These are phyloP conservation scores for Sparidentex hasta DNA, from an alignment of 2,797 vertebrate genomes.

Conservation along the genomic window DNA sequence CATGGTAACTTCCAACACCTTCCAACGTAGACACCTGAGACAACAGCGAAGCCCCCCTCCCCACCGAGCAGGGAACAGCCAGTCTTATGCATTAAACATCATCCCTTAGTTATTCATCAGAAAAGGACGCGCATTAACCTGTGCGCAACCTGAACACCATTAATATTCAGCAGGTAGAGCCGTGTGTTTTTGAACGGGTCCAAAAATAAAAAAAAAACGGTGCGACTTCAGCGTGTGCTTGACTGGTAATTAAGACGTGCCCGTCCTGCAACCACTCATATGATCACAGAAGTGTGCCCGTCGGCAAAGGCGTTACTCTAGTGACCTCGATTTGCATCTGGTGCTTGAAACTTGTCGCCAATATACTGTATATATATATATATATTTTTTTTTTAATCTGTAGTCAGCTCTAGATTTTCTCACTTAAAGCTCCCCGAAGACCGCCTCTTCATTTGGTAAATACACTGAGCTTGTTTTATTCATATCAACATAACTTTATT, in stretches of 20 bases:
- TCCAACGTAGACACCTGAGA: constrained; percentile 59
- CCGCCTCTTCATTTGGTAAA: background rate
- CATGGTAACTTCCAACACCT: constrained; percentile 41
- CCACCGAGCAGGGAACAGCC: constrained; percentile 51
- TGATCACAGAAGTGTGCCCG: background rate
- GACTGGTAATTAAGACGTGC: constrained; percentile 51
- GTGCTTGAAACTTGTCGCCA: background rate
- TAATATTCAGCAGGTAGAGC: constrained; percentile 74
- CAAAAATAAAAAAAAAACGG: constrained; percentile 55
- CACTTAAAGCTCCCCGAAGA: background rate
- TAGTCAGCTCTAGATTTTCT: background rate
- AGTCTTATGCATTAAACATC: constrained; percentile 79
- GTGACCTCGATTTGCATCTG: background rate
- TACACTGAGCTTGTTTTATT: constrained; percentile 5
- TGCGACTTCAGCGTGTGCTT: constrained; percentile 22
- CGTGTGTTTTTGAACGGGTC: constrained; percentile 59
- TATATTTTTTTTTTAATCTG: background rate
- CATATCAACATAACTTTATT: background rate
- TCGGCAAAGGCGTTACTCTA: background rate
- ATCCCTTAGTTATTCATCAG: constrained; percentile 76
- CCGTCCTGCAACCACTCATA: constrained; percentile 18
- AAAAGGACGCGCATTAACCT: constrained; percentile 75
- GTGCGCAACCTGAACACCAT: constrained; percentile 70
- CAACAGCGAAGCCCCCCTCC: constrained; percentile 47
- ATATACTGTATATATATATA: too few relatives aligned